These are phyloP conservation scores for Manacus vitellinus DNA, from an alignment of 2,113 vertebrate genomes.

Conservation along the genomic window DNA sequence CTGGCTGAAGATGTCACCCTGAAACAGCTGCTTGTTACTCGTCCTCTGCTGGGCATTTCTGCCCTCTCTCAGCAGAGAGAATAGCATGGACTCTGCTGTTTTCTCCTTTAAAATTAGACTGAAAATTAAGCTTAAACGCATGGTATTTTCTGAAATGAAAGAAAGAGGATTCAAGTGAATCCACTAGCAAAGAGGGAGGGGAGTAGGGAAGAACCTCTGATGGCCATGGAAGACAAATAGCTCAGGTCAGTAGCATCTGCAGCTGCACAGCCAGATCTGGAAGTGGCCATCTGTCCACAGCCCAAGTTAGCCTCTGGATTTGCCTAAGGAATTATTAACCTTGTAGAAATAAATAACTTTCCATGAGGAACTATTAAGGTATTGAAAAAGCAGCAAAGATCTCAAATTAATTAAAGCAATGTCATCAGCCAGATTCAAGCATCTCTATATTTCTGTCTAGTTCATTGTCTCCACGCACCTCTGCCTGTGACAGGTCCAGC, in stretches of 20 bases:
- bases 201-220: neutral
- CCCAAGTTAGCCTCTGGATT: neutral
- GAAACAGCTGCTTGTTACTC: neutral
- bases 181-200: neutral
- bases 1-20: neutral
- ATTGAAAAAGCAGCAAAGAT: neutral
- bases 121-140: neutral
- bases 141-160: neutral
- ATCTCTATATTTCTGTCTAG: neutral
- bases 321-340: neutral
- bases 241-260: neutral
- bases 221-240: neutral
- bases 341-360: neutral
- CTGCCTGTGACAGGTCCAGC: neutral
- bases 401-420: neutral
- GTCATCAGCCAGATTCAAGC: neutral
- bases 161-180: neutral
- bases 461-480: accelerated
- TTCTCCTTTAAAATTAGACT: neutral
- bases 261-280: neutral
- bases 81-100: neutral
- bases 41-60: neutral
- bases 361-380: neutral
- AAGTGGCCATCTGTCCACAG: neutral
- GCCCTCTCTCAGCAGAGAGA: neutral